phyloP scores from a whole-genome alignment of 2,797 vertebrate species.

The Lacerta bilineata region DNA sequence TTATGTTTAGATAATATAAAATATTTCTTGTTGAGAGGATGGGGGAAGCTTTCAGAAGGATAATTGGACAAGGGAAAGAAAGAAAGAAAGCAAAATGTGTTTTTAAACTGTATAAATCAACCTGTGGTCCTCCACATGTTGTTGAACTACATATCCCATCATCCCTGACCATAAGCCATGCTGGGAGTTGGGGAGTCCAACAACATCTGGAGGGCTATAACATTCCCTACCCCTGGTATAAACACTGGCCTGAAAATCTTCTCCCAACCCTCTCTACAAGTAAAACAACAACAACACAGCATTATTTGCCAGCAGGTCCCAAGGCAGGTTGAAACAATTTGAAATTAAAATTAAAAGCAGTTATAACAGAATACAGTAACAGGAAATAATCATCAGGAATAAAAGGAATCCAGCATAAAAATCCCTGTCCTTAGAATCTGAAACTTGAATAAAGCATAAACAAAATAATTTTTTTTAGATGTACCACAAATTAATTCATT shows the following conservation, averaged over 20 bases:
- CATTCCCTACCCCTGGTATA: no score
- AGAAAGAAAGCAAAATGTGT: slow-evolving; percentile 32
- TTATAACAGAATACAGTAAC: no score
- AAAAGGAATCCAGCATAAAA: neutral
- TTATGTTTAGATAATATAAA: slow-evolving; percentile 4
- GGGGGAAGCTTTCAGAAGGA: slow-evolving; percentile 47
- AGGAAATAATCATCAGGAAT: neutral
- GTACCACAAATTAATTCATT: slow-evolving; percentile 23
- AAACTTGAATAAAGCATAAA: slow-evolving; percentile 31
- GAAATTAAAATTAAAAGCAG: no score
- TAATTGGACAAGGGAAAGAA: neutral
- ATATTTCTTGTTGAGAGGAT: slow-evolving; percentile 9
- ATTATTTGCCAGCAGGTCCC: neutral
- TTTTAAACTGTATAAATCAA: slow-evolving; percentile 17
- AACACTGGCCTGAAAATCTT: slow-evolving; percentile 33
- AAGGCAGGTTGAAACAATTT: no score
- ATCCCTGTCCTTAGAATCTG: neutral
- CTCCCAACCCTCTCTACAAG: neutral
- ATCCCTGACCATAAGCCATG: no score
- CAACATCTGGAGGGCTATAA: no score
- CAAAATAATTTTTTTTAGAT: neutral
- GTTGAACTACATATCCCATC: no score
- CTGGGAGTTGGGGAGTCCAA: no score
- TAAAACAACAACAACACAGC: neutral
- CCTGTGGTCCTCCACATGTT: no score